A percentile compares a stretch with the other conserved stretches of the same genome.
These are phyloP conservation scores for Cyclophora albipunctata DNA, from an alignment of 2,888 invertebrate species.

Conservation along the genomic window DNA sequence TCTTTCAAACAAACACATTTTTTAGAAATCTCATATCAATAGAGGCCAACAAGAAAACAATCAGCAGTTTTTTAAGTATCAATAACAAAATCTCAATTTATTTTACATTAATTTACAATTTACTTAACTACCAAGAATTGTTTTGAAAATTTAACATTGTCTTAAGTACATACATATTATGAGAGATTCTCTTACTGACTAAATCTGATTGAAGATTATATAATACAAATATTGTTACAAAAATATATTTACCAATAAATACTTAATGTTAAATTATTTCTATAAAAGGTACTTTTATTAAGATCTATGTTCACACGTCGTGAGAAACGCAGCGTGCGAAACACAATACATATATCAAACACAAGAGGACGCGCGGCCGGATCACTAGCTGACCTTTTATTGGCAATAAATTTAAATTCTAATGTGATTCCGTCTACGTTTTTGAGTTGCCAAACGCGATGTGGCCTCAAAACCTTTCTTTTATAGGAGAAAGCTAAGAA, in stretches of 20 bases:
- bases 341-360: conserved; percentile 22
- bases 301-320: conserved; percentile 43
- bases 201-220: conserved; percentile 43
- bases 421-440: conserved; percentile 11
- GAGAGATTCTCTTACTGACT: conserved; percentile 22
- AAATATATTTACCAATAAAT: conserved; percentile 62
- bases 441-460: conserved; percentile 14
- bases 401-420: conserved; percentile 9
- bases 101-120: conserved; percentile 73
- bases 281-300: conserved; percentile 69
- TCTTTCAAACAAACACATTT: conserved; percentile 28
- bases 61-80: conserved; percentile 24
- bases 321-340: conserved; percentile 56
- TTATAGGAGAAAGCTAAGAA: conserved; percentile 20
- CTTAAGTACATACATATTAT: conserved; percentile 21
- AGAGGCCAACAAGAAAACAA: conserved; percentile 2
- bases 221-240: conserved; percentile 44
- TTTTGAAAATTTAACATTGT: conserved; percentile 62
- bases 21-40: conserved; percentile 1
- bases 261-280: conserved; percentile 58
- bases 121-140: conserved; percentile 54
- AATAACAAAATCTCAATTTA: conserved; percentile 72
- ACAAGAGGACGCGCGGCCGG: neutral
- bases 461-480: conserved; percentile 20
- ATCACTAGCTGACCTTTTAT: conserved; percentile 13